Evolutionary conservation across 2,113 vertebrate genomes (phyloP).

Genomic region (Hemicordylus capensis): DNA sequence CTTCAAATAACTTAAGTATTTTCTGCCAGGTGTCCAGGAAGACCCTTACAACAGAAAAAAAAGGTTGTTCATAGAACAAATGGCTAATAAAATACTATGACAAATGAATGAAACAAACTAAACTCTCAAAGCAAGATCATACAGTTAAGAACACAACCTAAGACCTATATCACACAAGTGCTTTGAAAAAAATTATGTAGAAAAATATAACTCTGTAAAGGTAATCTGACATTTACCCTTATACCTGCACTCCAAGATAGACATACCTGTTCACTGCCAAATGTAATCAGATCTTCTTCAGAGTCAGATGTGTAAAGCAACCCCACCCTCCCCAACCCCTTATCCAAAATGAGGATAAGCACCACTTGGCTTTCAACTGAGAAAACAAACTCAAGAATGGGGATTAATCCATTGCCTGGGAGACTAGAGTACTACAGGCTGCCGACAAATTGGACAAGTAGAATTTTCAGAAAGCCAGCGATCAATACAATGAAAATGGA

Average conservation of each 20-base stretch:
- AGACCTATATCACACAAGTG: constrained; percentile 78
- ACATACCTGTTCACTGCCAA: constrained; percentile 67
- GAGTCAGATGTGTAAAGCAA: constrained; percentile 70
- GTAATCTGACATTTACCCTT: constrained; percentile 74
- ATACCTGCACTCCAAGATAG: constrained; percentile 65
- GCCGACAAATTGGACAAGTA: constrained; percentile 93
- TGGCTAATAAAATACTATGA: constrained; percentile 69
- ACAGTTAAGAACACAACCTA: constrained; percentile 60
- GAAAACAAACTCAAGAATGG: constrained; percentile 47
- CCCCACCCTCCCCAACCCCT: neutral
- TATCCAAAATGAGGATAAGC: neutral
- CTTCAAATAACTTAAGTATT: constrained; percentile 77
- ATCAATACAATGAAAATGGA: constrained; percentile 96
- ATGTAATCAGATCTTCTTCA: constrained; percentile 63
- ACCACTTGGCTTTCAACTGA: constrained; percentile 31
- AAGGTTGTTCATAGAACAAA: constrained; percentile 72
- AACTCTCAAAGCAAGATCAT: constrained; percentile 63
- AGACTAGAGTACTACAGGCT: constrained; percentile 80
- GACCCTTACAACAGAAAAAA: constrained; percentile 60
- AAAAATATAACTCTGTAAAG: constrained; percentile 77
- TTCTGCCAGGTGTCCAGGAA: constrained; percentile 69
- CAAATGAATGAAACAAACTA: constrained; percentile 65
- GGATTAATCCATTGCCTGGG: constrained; percentile 50
- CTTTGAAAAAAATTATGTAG: constrained; percentile 75
- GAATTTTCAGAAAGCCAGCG: constrained; percentile 97